These are phyloP conservation scores for Galerucella nymphaeae DNA, from an alignment of 2,888 invertebrate species.

Conservation along the genomic window DNA sequence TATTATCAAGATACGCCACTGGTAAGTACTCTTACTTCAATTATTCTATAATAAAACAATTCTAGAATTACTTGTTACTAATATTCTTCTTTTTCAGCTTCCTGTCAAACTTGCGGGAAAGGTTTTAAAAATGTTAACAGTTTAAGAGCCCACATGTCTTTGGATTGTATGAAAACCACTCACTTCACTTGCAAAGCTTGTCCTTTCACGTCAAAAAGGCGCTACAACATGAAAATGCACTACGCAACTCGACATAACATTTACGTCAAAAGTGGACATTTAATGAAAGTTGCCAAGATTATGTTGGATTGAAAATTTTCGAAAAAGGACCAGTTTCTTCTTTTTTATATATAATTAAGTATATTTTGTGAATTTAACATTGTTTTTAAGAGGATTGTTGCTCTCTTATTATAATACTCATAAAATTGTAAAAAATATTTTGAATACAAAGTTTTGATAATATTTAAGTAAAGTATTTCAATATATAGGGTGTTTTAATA, in stretches of 20 bases:
- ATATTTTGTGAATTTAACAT: not conserved
- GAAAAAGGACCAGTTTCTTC: not conserved
- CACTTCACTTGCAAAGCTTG: slow-evolving; percentile 50
- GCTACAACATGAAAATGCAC: slow-evolving; percentile 55
- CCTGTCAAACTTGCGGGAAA: slow-evolving; percentile 54
- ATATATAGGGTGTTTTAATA: not conserved
- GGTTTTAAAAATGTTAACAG: slow-evolving; percentile 57
- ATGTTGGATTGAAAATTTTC: not conserved
- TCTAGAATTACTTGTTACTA: not conserved
- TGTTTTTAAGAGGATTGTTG: not conserved
- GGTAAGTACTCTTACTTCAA: no score
- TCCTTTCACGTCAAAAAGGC: slow-evolving; percentile 52
- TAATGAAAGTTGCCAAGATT: slow-evolving; percentile 23
- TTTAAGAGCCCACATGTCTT: slow-evolving; percentile 55
- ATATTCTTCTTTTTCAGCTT: slow-evolving; percentile 21
- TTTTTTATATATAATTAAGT: not conserved
- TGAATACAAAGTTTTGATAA: not conserved
- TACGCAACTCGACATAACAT: slow-evolving; percentile 52
- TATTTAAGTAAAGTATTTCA: not conserved
- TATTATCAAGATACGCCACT: no score
- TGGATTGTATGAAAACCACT: slow-evolving; percentile 54
- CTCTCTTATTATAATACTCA: not conserved
- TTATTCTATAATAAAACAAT: not conserved
- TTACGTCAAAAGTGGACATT: slow-evolving; percentile 39
- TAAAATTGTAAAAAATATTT: not conserved